Conservation (phyloP, 2,888 invertebrate genomes). For the Morinoia aosen region DNA sequence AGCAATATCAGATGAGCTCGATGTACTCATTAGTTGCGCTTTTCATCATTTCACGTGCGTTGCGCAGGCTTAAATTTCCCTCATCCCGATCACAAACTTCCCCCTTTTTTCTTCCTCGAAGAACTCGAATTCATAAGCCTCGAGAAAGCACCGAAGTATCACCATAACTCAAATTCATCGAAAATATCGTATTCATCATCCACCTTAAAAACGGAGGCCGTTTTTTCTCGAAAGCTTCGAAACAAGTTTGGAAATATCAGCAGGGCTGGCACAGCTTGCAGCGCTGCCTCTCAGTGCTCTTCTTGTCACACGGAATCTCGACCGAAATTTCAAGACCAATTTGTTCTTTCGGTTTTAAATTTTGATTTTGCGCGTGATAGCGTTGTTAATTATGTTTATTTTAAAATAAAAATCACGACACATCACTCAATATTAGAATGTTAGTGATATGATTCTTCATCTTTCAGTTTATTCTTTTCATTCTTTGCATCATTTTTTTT, state of each 20-base stretch:
- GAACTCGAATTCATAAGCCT: constrained; percentile 18
- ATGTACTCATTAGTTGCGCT: neutral
- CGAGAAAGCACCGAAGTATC: constrained; percentile 31
- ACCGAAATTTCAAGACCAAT: neutral
- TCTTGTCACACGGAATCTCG: neutral
- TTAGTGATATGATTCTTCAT: neutral
- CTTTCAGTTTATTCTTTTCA: neutral
- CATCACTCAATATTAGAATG: neutral
- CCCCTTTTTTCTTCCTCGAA: neutral
- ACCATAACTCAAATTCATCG: constrained; percentile 46
- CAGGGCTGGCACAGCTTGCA: neutral
- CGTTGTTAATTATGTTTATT: no score
- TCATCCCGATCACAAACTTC: neutral
- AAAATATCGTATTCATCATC: constrained; percentile 47
- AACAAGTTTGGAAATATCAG: constrained; percentile 44
- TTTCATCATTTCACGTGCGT: neutral
- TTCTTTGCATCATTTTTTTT: neutral
- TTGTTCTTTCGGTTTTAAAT: neutral
- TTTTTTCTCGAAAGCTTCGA: constrained; percentile 40
- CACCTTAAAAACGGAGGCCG: neutral
- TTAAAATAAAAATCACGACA: neutral
- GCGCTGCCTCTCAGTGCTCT: neutral
- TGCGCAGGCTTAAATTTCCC: neutral
- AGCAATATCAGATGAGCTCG: neutral
- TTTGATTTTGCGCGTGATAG: no score